Evolutionary conservation across 2,113 vertebrate species (phyloP), one percentile per base, ranked within the genome.

Genomic region (Aspidoscelis tigris): DNA sequence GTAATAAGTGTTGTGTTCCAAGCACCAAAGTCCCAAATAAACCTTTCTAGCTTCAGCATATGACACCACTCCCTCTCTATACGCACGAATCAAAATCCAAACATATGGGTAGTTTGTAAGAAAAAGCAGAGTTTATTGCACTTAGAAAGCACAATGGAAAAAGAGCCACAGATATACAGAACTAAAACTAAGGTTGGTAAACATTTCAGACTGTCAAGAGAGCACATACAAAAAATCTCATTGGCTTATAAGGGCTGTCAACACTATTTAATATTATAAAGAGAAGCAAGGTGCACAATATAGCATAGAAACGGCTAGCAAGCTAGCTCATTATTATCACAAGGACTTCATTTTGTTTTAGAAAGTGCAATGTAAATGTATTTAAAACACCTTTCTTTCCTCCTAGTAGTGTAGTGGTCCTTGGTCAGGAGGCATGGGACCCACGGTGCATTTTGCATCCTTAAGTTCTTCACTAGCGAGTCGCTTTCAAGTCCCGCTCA

Each of bases 121-220:
- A 93, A 93, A 94, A 94, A 92, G 88, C 83, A 93, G 89, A 89
- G 90, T 93, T 94, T 94, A 94, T 94, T 94, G 93, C 94, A 95
- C 94, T 93, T 91, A 88, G 90, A 93, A 93, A 94, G 90, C 91
- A 95, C 91, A 93, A 88, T 88, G 77, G 79, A 74, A 73, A 65
- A n/a, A 11, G 87, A 89, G 89, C 87, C 69, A 84, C 61, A 90
- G 89, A 90, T 88, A 84, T 88, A 85, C 44, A 91, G 91, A 93
- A 93, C 80, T 84, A 78, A 85, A 91, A 74, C 41, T 75, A 78
- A 92, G 84, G 91, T 81, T 89, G 89, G 74, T 91, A 55, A 82
- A 76, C 44, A n/a, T 39, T 76, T 47, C 16, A 65, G 4, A 5
- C 66, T 14, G 58, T 71, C 84, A 81, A 85, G 81, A 88, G 78